Evolutionary conservation across 2,888 invertebrate species (phyloP).

Genomic region (Pachymerium ferrugineum): DNA sequence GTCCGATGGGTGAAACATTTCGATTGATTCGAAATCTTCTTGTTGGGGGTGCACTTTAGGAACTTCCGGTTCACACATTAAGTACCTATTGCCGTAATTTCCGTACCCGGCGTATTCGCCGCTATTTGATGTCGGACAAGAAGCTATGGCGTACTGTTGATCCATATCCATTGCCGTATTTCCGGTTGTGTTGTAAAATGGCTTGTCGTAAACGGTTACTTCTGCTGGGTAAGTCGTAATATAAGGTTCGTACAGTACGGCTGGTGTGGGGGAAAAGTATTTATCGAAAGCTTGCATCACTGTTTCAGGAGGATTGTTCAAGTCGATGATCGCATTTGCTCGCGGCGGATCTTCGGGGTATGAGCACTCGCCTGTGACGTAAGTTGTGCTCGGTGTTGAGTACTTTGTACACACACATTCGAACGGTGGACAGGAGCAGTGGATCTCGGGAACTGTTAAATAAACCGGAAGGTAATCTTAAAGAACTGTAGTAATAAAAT

Average conservation of each 20-base stretch:
- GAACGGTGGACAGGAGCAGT: slow-evolving; percentile 40
- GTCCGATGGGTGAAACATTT: slow-evolving; percentile 38
- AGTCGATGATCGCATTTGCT: not conserved
- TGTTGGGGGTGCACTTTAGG: not conserved
- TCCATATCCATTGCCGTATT: not conserved
- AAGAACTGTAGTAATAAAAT: no score
- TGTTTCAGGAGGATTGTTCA: not conserved
- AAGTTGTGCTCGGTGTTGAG: not conserved
- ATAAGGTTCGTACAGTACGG: not conserved
- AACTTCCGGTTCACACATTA: not conserved
- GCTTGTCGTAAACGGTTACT: not conserved
- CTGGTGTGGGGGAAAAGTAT: not conserved
- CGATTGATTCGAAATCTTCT: slow-evolving; percentile 36
- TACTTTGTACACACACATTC: slow-evolving; percentile 38
- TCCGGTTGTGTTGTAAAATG: not conserved
- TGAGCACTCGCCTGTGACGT: not conserved
- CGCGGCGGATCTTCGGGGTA: not conserved
- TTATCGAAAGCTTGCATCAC: slow-evolving; percentile 1
- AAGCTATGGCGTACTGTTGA: not conserved
- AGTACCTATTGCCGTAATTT: not conserved
- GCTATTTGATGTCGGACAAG: not conserved
- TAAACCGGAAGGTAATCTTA: not conserved
- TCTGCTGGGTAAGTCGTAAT: not conserved
- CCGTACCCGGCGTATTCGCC: not conserved
- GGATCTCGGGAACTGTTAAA: slow-evolving; percentile 32